These are phyloP conservation scores for Leptinotarsa juncta DNA, from an alignment of 2,888 invertebrate species.

Conservation along the genomic window DNA sequence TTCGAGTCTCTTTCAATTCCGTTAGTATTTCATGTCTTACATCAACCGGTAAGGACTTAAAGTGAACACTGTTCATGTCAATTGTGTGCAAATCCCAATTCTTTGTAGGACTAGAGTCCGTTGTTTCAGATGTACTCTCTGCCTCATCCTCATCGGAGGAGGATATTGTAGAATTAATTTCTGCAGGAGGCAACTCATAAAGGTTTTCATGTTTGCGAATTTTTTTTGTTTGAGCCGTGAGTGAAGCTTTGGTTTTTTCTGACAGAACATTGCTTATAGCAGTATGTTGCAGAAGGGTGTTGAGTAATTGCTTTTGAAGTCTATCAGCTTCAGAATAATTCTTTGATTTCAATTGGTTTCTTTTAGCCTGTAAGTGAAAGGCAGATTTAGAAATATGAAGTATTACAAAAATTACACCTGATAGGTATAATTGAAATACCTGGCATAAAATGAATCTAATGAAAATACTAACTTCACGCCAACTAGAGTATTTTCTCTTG, in stretches of 20 bases:
- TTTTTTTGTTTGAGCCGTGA: conserved; percentile 60
- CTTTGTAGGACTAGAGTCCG: conserved; percentile 64
- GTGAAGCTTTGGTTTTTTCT: conserved; percentile 65
- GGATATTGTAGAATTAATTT: conserved; percentile 55
- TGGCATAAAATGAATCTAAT: background rate
- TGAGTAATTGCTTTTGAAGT: conserved; percentile 78
- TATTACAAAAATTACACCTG: background rate
- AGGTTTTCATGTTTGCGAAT: conserved; percentile 69
- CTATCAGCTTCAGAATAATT: conserved; percentile 78
- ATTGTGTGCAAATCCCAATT: conserved; percentile 79
- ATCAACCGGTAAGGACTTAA: conserved; percentile 85
- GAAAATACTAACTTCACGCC: too few species aligned
- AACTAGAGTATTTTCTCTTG: too few species aligned
- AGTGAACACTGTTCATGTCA: conserved; percentile 83
- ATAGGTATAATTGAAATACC: too few species aligned
- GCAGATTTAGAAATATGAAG: conserved; percentile 6
- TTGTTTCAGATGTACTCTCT: conserved; percentile 37
- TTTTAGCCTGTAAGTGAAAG: conserved; percentile 72
- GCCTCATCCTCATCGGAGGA: conserved; percentile 65
- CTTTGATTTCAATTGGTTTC: conserved; percentile 80
- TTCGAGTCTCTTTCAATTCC: conserved; percentile 91
- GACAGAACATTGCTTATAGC: conserved; percentile 78
- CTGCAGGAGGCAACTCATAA: conserved; percentile 73
- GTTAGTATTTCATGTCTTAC: conserved; percentile 93
- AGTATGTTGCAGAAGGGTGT: conserved; percentile 81